Base-by-base conservation (phyloP, 2,797 vertebrate genomes). In the Sitta carolinensis region DNA sequence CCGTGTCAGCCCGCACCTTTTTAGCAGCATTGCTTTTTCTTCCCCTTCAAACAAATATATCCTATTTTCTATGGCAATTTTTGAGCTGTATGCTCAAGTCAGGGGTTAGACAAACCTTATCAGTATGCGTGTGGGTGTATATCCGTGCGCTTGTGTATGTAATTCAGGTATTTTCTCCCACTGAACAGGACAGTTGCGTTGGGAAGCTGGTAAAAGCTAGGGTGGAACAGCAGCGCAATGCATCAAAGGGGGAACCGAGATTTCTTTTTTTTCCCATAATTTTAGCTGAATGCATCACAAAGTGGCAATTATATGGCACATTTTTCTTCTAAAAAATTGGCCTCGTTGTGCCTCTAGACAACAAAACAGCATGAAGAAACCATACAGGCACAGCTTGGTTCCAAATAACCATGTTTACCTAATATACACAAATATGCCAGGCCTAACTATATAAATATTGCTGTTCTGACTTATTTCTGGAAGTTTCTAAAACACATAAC, bases 381-480 rank as follows among this genome's bases (percentile, higher is more conserved):
- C 91, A 89, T 74, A 93, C 77, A 96, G 89, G 70, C 96, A 93
- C 95, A 97, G 95, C 85, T 97, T 96, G 95, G 83, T 95, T 96
- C 95, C 96, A 95, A 95, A 94, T 90, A 96, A 94, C 95, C 95
- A 95, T 96, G 95, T 94, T 96, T 96, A 96, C 95, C 95, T 96
- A 95, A 96, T 96, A 96, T 90, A 96, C 94, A 97, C 89, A 97
- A 97, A 96, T 96, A 96, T 96, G 94, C 95, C 83, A 90, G 80
- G 87, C 96, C 91, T 94, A 90, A 86, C 95, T 94, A 21, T 73
- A 88, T 90, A 94, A 96, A 95, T 90, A 94, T 87, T 93, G 91
- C 90, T 91, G 67, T 63, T 96, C 89, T 93, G 93, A 95, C 95
- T 95, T 94, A 95, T 96, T 96, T 95, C 95, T 96, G 91, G 91